These are phyloP conservation scores for Plusia festucae DNA, from an alignment of 2,888 invertebrate genomes.

Conservation along the genomic window DNA sequence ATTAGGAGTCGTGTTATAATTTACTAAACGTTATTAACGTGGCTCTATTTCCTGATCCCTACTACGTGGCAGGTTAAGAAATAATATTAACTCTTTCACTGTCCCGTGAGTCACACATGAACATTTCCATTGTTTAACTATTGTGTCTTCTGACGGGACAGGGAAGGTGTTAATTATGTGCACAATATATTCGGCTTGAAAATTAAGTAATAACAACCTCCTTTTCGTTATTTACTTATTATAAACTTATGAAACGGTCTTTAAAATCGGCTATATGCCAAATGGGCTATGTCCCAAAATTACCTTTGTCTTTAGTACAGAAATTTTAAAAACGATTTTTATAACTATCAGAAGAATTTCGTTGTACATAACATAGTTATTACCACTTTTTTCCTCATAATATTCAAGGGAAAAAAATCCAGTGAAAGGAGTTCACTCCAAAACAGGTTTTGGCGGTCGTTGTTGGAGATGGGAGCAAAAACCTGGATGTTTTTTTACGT, in stretches of 20 bases:
- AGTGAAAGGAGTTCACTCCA: slow-evolving; percentile 71
- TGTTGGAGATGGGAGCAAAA: slow-evolving; percentile 73
- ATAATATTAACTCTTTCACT: too few relatives aligned
- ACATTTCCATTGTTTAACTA: too few relatives aligned
- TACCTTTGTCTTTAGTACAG: background rate
- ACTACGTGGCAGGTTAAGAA: background rate
- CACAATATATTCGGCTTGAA: too few relatives aligned
- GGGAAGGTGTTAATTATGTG: too few relatives aligned
- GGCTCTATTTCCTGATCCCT: background rate
- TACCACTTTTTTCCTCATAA: slow-evolving; percentile 65
- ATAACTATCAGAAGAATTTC: slow-evolving; percentile 22
- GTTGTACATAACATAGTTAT: slow-evolving; percentile 23
- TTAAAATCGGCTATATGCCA: too few relatives aligned
- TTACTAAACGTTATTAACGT: background rate
- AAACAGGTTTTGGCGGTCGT: slow-evolving; percentile 77
- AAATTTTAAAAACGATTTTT: slow-evolving; percentile 6
- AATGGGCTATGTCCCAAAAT: background rate
- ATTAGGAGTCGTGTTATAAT: background rate
- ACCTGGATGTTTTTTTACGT: slow-evolving; percentile 62
- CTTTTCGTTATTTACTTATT: background rate
- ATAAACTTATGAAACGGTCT: too few relatives aligned
- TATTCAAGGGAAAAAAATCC: slow-evolving; percentile 62
- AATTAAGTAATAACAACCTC: background rate
- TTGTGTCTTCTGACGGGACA: too few relatives aligned
- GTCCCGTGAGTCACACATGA: too few relatives aligned